phyloP scores from a whole-genome alignment of 2,888 invertebrate genomes.

The Netelia fuscicornis region DNA sequence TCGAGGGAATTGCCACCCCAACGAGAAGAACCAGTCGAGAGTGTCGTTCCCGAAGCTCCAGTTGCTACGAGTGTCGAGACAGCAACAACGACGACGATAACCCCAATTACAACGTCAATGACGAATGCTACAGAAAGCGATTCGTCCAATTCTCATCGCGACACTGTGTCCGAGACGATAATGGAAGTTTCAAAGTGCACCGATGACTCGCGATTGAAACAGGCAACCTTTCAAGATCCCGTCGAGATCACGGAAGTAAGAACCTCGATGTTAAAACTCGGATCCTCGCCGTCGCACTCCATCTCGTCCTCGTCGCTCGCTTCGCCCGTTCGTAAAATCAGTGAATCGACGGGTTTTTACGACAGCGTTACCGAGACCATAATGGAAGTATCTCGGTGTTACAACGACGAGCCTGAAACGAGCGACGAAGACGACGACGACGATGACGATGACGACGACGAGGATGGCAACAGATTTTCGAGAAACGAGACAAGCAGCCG shows the following conservation, averaged over 20 bases:
- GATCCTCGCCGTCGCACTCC: constrained; percentile 35
- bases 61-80: constrained; percentile 81
- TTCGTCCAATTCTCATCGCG: constrained; percentile 63
- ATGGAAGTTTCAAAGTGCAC: constrained; percentile 80
- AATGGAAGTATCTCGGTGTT: constrained; percentile 77
- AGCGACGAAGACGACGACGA: constrained; percentile 65
- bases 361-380: constrained; percentile 80
- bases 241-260: constrained; percentile 25
- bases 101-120: constrained; percentile 11
- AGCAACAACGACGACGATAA: constrained; percentile 48
- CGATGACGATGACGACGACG: constrained; percentile 65
- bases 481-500: constrained; percentile 46
- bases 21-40: constrained; percentile 6
- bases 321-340: constrained; percentile 50
- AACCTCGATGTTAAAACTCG: constrained; percentile 35
- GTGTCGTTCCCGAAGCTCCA: not conserved
- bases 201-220: constrained; percentile 68
- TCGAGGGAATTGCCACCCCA: not conserved
- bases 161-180: constrained; percentile 81
- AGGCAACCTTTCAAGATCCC: constrained; percentile 27
- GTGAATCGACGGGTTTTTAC: constrained; percentile 62
- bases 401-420: constrained; percentile 62
- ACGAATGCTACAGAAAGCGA: constrained; percentile 25
- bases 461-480: not conserved
- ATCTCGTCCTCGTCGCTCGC: constrained; percentile 40